These are phyloP conservation scores for Halictus rubicundus DNA, from an alignment of 1,140 invertebrate genomes.

Conservation along the genomic window DNA sequence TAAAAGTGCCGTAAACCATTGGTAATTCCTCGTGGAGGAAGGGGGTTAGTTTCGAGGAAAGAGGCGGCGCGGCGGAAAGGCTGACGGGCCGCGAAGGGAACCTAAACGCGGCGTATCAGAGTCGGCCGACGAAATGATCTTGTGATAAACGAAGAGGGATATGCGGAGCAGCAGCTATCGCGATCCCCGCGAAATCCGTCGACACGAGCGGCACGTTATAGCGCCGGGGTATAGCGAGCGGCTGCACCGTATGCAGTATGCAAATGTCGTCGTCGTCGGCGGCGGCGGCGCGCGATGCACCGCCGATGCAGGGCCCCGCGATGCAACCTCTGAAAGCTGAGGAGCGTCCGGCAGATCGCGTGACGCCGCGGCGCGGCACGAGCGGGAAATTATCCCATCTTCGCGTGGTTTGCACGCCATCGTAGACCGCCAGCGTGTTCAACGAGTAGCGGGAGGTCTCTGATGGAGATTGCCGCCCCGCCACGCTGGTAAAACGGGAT, in stretches of 20 bases:
- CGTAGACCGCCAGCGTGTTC: slow-evolving; percentile 24
- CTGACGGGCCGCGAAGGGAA: slow-evolving; percentile 3
- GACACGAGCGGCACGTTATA: slow-evolving; percentile 17
- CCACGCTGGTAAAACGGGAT: slow-evolving; percentile 14
- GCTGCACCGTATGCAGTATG: slow-evolving; percentile 49
- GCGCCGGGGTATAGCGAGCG: background rate
- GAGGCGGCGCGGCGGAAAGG: slow-evolving; percentile 19
- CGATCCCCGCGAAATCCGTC: slow-evolving; percentile 36
- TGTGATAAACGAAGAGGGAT: slow-evolving; percentile 33
- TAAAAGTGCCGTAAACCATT: too few relatives aligned
- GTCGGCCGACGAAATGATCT: slow-evolving; percentile 24
- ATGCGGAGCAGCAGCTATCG: slow-evolving; percentile 13
- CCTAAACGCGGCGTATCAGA: slow-evolving; percentile 16
- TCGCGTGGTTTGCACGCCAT: slow-evolving; percentile 49
- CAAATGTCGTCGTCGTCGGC: slow-evolving; percentile 56
- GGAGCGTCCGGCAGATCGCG: slow-evolving; percentile 56
- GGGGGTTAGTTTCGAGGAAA: too few relatives aligned
- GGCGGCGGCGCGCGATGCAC: background rate
- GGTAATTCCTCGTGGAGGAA: too few relatives aligned
- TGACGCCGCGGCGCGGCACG: slow-evolving; percentile 58
- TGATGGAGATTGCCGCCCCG: background rate
- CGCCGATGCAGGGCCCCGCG: too few relatives aligned
- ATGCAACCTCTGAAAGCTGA: slow-evolving; percentile 15
- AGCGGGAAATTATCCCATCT: slow-evolving; percentile 68
- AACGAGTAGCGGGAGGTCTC: slow-evolving; percentile 33